Percentiles rank a stretch among this genome's conserved stretches.
phyloP scores from a whole-genome alignment of 2,113 vertebrate species.

The Limanda limanda region DNA sequence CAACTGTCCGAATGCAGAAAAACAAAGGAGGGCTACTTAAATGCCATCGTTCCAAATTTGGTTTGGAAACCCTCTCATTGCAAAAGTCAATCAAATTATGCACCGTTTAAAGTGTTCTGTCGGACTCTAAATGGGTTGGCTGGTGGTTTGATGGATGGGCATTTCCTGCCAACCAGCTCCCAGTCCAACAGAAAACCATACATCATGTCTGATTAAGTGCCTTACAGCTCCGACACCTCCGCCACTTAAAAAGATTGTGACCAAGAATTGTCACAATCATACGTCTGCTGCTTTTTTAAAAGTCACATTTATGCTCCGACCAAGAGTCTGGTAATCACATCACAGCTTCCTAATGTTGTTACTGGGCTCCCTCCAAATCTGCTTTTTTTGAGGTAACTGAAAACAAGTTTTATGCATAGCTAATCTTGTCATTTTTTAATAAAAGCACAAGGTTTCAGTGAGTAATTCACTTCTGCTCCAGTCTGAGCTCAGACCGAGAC shows the following conservation, averaged over 20 bases:
- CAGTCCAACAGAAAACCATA: conserved; percentile 79
- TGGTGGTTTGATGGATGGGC: conserved; percentile 82
- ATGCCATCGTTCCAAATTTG: conserved; percentile 51
- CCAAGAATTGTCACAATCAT: conserved; percentile 63
- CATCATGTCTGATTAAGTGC: conserved; percentile 90
- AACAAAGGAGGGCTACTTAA: conserved; percentile 34
- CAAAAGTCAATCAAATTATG: conserved; percentile 79
- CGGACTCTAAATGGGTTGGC: conserved; percentile 80
- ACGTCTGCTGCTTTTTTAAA: conserved; percentile 75
- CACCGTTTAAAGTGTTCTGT: conserved; percentile 73
- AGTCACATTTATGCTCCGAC: conserved; percentile 69
- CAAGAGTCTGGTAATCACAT: conserved; percentile 75
- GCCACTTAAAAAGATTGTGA: conserved; percentile 75
- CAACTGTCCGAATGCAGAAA: conserved; percentile 52
- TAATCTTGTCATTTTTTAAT: conserved; percentile 60
- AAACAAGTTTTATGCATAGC: conserved; percentile 36
- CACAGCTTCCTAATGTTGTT: conserved; percentile 82
- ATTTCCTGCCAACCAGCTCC: conserved; percentile 71
- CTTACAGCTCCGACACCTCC: conserved; percentile 71
- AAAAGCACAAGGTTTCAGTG: conserved; percentile 41
- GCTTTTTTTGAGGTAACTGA: conserved; percentile 37
- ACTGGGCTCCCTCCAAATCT: conserved; percentile 59
- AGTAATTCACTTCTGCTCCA: conserved; percentile 48
- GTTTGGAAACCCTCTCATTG: conserved; percentile 63
- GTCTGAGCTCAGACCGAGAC: conserved; percentile 57